These are phyloP conservation scores for Hypotaenidia philippensis DNA, from an alignment of 2,797 vertebrate species.

Conservation along the genomic window DNA sequence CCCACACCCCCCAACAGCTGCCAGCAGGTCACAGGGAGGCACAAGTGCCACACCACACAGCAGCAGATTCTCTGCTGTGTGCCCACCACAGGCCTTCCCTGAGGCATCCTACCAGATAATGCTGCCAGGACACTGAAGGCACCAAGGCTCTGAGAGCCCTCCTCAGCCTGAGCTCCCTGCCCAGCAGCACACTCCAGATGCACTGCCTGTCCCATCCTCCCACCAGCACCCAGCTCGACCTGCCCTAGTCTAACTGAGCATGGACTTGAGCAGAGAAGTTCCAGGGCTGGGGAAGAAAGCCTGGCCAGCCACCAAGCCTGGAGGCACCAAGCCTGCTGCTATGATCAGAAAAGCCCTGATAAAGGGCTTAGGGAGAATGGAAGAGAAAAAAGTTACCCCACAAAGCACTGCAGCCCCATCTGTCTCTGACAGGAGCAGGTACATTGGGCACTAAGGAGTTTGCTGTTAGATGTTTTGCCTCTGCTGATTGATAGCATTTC, in stretches of 20 bases:
- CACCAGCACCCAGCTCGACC: background rate
- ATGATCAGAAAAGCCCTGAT: background rate
- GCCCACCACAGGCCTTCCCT: background rate
- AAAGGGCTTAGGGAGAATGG: background rate
- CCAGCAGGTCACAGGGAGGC: background rate
- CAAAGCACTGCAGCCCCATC: background rate
- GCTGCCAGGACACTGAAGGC: too few relatives aligned
- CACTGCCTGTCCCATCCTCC: background rate
- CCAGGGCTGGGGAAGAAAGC: background rate
- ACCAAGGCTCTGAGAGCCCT: background rate
- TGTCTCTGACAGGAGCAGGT: conserved; percentile 63
- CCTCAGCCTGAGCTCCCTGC: background rate
- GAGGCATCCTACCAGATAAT: background rate
- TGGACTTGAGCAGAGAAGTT: rapidly evolving
- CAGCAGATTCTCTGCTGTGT: rapidly evolving
- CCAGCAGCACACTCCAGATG: rapidly evolving
- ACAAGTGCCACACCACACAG: rapidly evolving
- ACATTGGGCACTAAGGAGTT: conserved; percentile 42
- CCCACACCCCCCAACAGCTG: background rate
- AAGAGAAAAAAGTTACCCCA: background rate
- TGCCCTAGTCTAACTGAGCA: background rate
- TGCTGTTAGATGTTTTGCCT: conserved; percentile 25
- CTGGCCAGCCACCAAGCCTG: background rate
- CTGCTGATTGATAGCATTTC: conserved; percentile 75
- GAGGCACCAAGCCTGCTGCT: background rate